These are phyloP conservation scores for Habroteleia sp. DNA, from an alignment of 2,888 invertebrate genomes.

Conservation along the genomic window DNA sequence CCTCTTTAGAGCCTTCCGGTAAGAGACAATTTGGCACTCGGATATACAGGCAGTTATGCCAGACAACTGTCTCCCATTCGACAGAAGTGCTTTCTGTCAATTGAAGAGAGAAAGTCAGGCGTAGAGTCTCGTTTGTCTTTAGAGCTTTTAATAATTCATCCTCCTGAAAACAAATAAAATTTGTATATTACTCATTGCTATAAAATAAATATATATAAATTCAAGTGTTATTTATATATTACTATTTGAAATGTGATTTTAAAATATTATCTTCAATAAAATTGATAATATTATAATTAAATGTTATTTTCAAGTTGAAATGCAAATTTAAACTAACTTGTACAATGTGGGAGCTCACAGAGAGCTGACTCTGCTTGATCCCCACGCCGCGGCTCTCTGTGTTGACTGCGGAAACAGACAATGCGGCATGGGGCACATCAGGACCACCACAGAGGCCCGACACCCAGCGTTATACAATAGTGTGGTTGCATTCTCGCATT, in stretches of 20 bases:
- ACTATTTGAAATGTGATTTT: no score
- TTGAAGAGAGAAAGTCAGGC: constrained; percentile 89
- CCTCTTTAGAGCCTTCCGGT: constrained; percentile 96
- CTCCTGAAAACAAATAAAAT: constrained; percentile 76
- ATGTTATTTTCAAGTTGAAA: background rate
- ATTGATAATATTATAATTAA: background rate
- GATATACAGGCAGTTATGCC: constrained; percentile 91
- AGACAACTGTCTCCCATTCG: constrained; percentile 92
- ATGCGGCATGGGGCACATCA: constrained; percentile 98
- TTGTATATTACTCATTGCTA: no score
- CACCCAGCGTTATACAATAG: constrained; percentile 92
- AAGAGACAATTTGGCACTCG: constrained; percentile 93
- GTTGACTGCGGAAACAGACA: constrained; percentile 83
- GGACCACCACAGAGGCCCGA: constrained; percentile 99
- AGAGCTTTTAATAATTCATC: constrained; percentile 84
- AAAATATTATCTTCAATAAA: no score
- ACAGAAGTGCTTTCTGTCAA: constrained; percentile 90
- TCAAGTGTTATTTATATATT: no score
- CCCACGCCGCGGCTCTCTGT: constrained; percentile 88
- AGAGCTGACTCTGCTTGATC: constrained; percentile 85
- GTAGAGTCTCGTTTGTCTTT: constrained; percentile 86
- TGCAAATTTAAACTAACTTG: constrained; percentile 73
- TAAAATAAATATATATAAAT: no score
- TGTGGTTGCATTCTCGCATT: constrained; percentile 78
- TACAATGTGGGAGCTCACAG: constrained; percentile 83